phyloP scores from a whole-genome alignment of 2,888 invertebrate genomes.

The Drosophila anomalata region DNA sequence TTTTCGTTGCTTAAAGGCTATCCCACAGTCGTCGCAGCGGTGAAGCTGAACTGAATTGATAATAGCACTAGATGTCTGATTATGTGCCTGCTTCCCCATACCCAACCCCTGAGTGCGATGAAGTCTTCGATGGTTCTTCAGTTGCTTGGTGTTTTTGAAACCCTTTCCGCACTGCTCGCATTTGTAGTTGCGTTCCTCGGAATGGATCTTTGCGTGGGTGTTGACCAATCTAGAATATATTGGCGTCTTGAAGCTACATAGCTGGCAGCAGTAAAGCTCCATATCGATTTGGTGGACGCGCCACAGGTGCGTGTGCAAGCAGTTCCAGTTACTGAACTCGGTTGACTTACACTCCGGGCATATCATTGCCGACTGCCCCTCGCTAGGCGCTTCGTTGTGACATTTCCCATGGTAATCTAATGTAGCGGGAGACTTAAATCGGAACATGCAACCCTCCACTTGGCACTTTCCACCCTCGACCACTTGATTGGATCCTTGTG shows the following conservation, averaged over 20 bases:
- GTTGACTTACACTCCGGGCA: constrained; percentile 88
- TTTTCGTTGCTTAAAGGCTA: constrained; percentile 81
- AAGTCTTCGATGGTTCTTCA: constrained; percentile 89
- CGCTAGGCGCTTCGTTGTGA: constrained; percentile 65
- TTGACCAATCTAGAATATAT: constrained; percentile 89
- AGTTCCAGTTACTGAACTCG: constrained; percentile 86
- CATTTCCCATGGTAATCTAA: constrained; percentile 82
- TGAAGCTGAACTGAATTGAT: constrained; percentile 52
- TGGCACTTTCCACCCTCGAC: constrained; percentile 79
- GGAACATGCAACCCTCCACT: constrained; percentile 81
- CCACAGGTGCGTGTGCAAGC: constrained; percentile 92
- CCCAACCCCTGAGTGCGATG: constrained; percentile 84
- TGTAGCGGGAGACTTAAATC: constrained; percentile 79
- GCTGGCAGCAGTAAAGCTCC: constrained; percentile 90
- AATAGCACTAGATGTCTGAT: background rate
- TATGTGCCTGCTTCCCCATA: constrained; percentile 43
- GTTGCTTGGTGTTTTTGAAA: constrained; percentile 92
- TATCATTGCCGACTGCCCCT: constrained; percentile 68
- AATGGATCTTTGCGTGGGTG: constrained; percentile 91
- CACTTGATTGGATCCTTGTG: constrained; percentile 43
- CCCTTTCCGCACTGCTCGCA: constrained; percentile 89
- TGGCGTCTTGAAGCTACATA: constrained; percentile 90
- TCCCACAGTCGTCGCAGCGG: constrained; percentile 84
- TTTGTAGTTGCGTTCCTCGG: constrained; percentile 86
- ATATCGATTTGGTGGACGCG: constrained; percentile 90